phyloP scores from a whole-genome alignment of 2,113 vertebrate genomes.

The Lamprologus sp. region DNA sequence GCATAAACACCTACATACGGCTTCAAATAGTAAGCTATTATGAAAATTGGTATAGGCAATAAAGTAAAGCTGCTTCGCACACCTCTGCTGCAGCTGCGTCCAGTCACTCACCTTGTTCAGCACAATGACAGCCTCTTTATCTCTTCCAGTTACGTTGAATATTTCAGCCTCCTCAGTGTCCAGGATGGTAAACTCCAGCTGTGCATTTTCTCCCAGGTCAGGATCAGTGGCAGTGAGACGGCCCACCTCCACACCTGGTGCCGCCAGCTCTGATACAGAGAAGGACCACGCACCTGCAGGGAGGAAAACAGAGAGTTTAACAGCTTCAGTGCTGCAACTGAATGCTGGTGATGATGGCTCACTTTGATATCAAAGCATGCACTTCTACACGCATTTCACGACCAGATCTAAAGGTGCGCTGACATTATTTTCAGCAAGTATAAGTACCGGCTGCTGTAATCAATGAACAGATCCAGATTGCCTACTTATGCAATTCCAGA shows the following conservation, averaged over 20 bases:
- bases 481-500: neutral
- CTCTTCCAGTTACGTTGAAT: slow-evolving; percentile 76
- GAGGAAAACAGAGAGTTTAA: neutral
- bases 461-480: neutral
- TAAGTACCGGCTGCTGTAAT: neutral
- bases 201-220: slow-evolving; percentile 81
- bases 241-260: slow-evolving; percentile 81
- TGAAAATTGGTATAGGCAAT: neutral
- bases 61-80: neutral
- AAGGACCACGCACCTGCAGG: slow-evolving; percentile 70
- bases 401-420: neutral
- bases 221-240: slow-evolving; percentile 79
- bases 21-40: neutral
- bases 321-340: neutral
- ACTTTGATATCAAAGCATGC: neutral
- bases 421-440: neutral
- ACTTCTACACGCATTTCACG: neutral
- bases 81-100: neutral
- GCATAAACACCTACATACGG: neutral
- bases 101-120: slow-evolving; percentile 73
- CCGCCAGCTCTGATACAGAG: slow-evolving; percentile 80
- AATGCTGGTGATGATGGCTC: neutral
- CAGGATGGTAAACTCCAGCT: slow-evolving; percentile 77
- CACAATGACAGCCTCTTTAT: slow-evolving; percentile 77
- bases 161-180: slow-evolving; percentile 74